Conservation (phyloP, 1,140 invertebrate species). For the Arctopsyche grandis region DNA sequence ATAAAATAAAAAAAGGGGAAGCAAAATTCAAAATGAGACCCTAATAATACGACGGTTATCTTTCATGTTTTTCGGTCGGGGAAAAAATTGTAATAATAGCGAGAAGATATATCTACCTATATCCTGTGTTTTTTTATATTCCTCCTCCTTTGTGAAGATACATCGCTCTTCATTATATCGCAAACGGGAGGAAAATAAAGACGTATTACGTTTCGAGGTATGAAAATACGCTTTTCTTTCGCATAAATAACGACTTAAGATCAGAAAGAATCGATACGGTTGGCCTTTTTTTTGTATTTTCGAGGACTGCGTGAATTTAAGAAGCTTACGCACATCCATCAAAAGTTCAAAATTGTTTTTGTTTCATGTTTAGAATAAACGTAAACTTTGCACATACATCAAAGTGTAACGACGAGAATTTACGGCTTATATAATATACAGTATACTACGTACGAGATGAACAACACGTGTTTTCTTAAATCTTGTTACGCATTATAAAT, state of each 20-base stretch:
- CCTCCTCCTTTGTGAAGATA: not conserved
- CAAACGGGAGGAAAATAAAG: slow-evolving; percentile 7
- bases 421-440: no score
- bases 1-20: slow-evolving; percentile 9
- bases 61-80: slow-evolving; percentile 4
- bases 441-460: no score
- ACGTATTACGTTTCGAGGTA: slow-evolving; percentile 2
- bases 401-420: no score
- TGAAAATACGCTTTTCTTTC: not conserved
- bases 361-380: no score
- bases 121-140: not conserved
- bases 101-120: slow-evolving; percentile 10
- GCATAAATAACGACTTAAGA: slow-evolving; percentile 3
- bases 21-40: slow-evolving; percentile 17
- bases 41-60: slow-evolving; percentile 27
- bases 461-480: no score
- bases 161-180: slow-evolving; percentile 29
- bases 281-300: not conserved
- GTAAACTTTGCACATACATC: no score
- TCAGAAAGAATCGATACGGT: not conserved
- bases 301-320: not conserved
- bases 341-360: not conserved
- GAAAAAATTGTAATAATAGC: slow-evolving; percentile 15
- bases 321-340: not conserved
- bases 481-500: no score